Conservation (phyloP, 1,140 invertebrate species). For the Acromyrmex charruanus region DNA sequence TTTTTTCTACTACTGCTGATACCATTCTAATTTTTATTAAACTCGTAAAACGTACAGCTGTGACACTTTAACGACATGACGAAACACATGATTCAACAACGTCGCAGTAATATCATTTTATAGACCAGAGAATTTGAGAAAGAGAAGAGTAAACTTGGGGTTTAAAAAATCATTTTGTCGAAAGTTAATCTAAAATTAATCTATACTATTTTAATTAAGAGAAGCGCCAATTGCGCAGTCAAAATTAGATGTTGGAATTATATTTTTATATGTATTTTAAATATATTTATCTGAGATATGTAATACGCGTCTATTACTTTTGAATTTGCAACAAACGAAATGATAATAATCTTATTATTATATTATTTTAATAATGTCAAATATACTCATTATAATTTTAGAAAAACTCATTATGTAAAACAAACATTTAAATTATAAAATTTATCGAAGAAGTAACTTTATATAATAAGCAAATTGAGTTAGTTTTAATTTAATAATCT, state of each 20-base stretch:
- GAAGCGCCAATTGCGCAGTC: too few species aligned
- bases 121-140: neutral
- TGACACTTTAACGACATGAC: conserved; percentile 65
- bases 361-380: neutral
- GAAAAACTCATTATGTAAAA: too few species aligned
- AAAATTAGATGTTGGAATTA: too few species aligned
- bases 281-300: too few species aligned
- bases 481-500: too few species aligned
- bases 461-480: too few species aligned
- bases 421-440: too few species aligned
- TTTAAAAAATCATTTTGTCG: neutral
- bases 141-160: neutral
- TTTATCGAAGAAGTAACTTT: too few species aligned
- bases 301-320: too few species aligned
- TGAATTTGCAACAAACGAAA: too few species aligned
- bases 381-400: too few species aligned
- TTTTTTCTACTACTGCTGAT: conserved; percentile 8
- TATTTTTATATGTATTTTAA: too few species aligned
- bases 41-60: conserved; percentile 70
- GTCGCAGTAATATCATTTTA: conserved; percentile 32
- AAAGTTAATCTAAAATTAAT: neutral
- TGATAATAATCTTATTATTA: neutral
- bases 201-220: neutral
- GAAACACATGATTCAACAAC: conserved; percentile 3
- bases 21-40: conserved; percentile 77